Conservation (phyloP, 2,113 vertebrate genomes). For the Thalassarche chlororhynchos region DNA sequence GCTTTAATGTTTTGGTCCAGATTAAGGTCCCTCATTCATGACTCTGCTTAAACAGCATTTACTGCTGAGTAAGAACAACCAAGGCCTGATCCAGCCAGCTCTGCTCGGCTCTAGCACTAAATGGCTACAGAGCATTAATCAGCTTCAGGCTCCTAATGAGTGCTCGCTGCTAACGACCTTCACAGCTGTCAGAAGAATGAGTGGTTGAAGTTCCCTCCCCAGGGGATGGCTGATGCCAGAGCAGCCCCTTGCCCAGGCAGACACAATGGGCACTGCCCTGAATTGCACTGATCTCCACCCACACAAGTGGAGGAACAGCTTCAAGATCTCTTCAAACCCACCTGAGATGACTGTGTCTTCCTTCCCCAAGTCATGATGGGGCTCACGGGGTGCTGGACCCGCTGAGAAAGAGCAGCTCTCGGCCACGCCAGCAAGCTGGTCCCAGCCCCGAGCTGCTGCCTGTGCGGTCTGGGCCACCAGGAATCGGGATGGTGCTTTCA, state of each 20-base stretch:
- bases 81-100: background rate
- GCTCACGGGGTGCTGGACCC: background rate
- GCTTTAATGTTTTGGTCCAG: background rate
- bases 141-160: background rate
- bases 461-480: accelerated
- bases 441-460: background rate
- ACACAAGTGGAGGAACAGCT: background rate
- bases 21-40: background rate
- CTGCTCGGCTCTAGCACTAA: background rate
- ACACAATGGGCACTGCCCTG: background rate
- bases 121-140: background rate
- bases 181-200: background rate
- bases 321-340: background rate
- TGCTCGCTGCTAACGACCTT: background rate
- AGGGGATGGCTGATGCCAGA: background rate
- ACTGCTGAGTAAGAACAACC: background rate
- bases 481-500: no score
- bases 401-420: background rate
- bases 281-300: background rate
- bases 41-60: background rate
- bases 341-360: background rate
- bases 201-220: background rate
- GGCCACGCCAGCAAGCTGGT: background rate
- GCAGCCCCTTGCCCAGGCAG: background rate
- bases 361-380: background rate